Conservation (phyloP, 2,888 invertebrate genomes). For the Carterocephalus palaemon region DNA sequence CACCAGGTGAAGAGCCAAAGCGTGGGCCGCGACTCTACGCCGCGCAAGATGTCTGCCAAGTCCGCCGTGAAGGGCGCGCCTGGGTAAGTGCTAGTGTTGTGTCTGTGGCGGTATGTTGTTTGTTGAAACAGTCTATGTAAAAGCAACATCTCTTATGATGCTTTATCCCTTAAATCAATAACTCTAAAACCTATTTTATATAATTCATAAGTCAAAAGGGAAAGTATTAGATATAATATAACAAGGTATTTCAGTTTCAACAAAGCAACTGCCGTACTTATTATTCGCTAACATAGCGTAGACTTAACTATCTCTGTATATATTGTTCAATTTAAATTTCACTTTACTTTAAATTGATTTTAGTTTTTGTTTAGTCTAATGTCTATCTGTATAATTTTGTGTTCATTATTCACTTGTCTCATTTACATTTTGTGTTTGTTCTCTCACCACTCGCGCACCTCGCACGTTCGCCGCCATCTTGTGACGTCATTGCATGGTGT, state of each 20-base stretch:
- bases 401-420: constrained; percentile 44
- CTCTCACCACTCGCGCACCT: constrained; percentile 13
- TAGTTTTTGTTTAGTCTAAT: too few species aligned
- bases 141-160: constrained; percentile 14
- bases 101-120: neutral
- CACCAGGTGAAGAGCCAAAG: constrained; percentile 78
- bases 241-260: too few species aligned
- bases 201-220: too few species aligned
- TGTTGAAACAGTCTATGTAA: neutral
- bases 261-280: too few species aligned
- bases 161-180: too few species aligned
- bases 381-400: constrained; percentile 44
- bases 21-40: constrained; percentile 71
- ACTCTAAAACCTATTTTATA: too few species aligned
- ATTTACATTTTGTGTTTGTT: constrained; percentile 34
- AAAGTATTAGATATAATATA: too few species aligned
- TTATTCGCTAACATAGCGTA: too few species aligned
- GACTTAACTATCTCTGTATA: too few species aligned
- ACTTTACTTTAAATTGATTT: too few species aligned
- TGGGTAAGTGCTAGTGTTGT: constrained; percentile 60
- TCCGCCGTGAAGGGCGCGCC: constrained; percentile 72
- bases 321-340: too few species aligned
- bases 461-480: constrained; percentile 51
- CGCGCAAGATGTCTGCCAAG: constrained; percentile 82
- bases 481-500: constrained; percentile 74